Conservation (phyloP, 1,140 invertebrate species). For the Apis cerana region DNA sequence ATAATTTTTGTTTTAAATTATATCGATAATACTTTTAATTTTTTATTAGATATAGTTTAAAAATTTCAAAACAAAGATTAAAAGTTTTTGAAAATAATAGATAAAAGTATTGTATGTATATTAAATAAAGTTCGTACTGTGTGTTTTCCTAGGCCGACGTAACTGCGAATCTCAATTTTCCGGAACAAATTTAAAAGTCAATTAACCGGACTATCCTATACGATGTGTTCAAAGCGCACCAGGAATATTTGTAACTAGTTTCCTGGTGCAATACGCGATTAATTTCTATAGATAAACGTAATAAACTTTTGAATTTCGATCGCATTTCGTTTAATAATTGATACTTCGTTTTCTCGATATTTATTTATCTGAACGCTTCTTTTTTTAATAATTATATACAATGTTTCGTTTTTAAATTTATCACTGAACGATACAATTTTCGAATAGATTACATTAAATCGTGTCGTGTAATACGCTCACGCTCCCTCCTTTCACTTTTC, state of each 20-base stretch:
- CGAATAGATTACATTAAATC: not conserved
- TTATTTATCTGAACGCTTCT: not conserved
- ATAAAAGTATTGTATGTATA: not conserved
- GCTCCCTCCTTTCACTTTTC: slow-evolving; percentile 37
- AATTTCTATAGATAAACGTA: slow-evolving; percentile 16
- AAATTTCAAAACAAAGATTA: not conserved
- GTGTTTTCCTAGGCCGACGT: slow-evolving; percentile 2
- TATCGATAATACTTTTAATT: too few species aligned
- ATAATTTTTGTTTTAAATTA: too few species aligned
- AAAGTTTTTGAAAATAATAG: not conserved
- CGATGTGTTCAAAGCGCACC: slow-evolving; percentile 29
- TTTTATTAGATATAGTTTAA: not conserved
- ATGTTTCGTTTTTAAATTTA: not conserved
- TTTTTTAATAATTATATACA: not conserved
- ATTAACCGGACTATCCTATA: slow-evolving; percentile 18
- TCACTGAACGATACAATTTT: not conserved
- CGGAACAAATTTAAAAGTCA: slow-evolving; percentile 41
- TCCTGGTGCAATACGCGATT: not conserved
- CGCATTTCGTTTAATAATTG: not conserved
- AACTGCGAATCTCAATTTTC: slow-evolving; percentile 28
- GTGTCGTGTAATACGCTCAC: not conserved
- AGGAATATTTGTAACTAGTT: slow-evolving; percentile 36
- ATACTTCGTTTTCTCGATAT: not conserved
- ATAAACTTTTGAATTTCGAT: not conserved
- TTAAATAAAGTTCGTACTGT: slow-evolving; percentile 1